These are phyloP conservation scores for Phortica magna DNA, from an alignment of 2,888 invertebrate species.

Conservation along the genomic window DNA sequence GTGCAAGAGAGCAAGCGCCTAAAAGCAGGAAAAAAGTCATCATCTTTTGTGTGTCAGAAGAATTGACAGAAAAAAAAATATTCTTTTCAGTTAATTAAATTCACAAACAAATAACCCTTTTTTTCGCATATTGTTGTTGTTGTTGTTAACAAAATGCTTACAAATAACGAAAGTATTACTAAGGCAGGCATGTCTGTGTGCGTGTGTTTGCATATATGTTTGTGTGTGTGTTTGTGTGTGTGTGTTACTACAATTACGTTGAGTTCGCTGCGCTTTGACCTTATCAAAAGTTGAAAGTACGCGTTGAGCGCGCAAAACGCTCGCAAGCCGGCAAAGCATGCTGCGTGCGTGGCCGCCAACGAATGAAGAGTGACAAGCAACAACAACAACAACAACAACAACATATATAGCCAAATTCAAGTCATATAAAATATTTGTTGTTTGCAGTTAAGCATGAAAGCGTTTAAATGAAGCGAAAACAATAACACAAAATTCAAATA, in stretches of 20 bases:
- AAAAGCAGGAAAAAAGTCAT: too few relatives aligned
- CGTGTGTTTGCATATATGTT: background rate
- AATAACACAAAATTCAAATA: background rate
- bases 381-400: background rate
- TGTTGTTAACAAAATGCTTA: too few relatives aligned
- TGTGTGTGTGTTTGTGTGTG: slow-evolving; percentile 14
- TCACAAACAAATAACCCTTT: too few relatives aligned
- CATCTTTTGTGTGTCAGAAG: too few relatives aligned
- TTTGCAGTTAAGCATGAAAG: too few relatives aligned
- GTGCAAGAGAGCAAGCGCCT: too few relatives aligned
- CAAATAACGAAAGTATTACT: too few relatives aligned
- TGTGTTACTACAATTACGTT: background rate
- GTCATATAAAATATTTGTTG: too few relatives aligned
- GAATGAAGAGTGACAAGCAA: background rate
- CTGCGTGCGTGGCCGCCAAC: background rate
- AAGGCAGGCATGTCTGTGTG: too few relatives aligned
- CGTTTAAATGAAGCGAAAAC: background rate
- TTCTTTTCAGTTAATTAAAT: too few relatives aligned
- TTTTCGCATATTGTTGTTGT: too few relatives aligned
- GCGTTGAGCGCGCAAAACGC: background rate
- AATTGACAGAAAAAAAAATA: too few relatives aligned
- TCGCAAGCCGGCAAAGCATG: background rate
- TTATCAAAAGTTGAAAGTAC: background rate
- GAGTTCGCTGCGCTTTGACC: slow-evolving; percentile 1
- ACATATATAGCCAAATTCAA: background rate